Evolutionary conservation across 2,113 vertebrate genomes (phyloP), one percentile per base, ranked within the genome.

Genomic region (Bubo blakistoni): DNA sequence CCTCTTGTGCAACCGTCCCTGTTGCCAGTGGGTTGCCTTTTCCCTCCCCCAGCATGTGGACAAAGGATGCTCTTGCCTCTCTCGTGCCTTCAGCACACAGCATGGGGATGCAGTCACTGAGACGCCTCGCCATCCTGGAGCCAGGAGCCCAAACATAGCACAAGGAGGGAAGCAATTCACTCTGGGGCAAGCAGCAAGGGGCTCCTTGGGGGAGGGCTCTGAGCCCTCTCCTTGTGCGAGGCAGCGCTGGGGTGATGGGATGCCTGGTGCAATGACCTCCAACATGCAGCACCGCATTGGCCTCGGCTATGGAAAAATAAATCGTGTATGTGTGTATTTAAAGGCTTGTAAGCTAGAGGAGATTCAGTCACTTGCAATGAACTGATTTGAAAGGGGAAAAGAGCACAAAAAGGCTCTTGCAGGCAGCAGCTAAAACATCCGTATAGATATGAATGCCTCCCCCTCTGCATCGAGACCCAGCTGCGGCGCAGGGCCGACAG

Each of bases 371-470:
- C 72, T 78, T 49, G 63, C 54, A 61, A 18, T 8, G 34, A 78
- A 58, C 42, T 8, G 42, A 25, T 26, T 6, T 46, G 42, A 74
- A 84, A 61, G n/a, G 17, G 71, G 46, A 13, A 46, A 29, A 49
- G 40, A 78, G 38, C 73, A 70, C 47, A 61, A 32, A 66, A 42
- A 85, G 51, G n/a, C 38, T 42, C 36, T 36, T 21, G 1, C 5
- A 78, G 38, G 61, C 70, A 85, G 65, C 25, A 27, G 20, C 47
- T 25, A 49, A 17, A 85, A 62, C 26, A 29, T 18, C 26, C 5
- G 1, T 1, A 57, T 1, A 3, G 63, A 20, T 29, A 10, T 0
- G 1, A 46, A 44, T 1, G 1, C 16, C 30, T 63, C 13, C 7
- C 38, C 7, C 27, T 34, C 55, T 0, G 1, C 62, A 55, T 67